Evolutionary conservation across 2,797 vertebrate species (phyloP), one percentile per base, ranked within the genome.

Genomic region (Streptopelia turtur): DNA sequence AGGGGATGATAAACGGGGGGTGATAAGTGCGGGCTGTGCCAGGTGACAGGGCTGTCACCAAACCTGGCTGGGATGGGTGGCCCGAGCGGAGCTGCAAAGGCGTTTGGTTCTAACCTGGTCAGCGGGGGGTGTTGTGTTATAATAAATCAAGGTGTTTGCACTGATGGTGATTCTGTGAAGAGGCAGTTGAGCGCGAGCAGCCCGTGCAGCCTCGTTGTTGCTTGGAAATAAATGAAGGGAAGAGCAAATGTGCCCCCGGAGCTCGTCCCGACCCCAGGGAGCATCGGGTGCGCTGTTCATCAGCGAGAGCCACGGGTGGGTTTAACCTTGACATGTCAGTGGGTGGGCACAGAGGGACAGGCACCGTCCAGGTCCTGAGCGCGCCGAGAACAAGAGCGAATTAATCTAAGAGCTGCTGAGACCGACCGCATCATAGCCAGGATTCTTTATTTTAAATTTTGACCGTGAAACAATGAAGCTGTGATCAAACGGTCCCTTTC

Each of bases 311-410:
- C 18, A 9, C 4, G 5, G 49, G 24, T 77, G 86, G 85, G 83
- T 16, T 89, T 94, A 93, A 90, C 96, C 96, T 96, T 95, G 92
- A 79, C 20, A 43, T 74, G 77, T 83, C 68, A 35, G 61, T 1
- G 9, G 53, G 76, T 56, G 30, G n/a, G 71, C 27, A 6, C 63
- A 12, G 57, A 31, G 64, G 15, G 25, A 20, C 47, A 1, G 25
- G 49, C 56, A 0, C 57, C 43, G 9, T 45, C 43, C 43, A 10
- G 18, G 43, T 45, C 43, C 43, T 20, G 43, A 45, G 43, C 9
- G 39, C 56, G 0, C 57, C 0, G 1, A 70, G 92, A 90, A 56
- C 72, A 53, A 77, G 82, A 83, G 78, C 0, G 1, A 89, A 63
- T 66, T 61, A 84, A 85, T 35, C 64, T 16, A 5, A 47, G 90